These are phyloP conservation scores for Brachionus angularis DNA, from an alignment of 1,140 invertebrate species.

Conservation along the genomic window DNA sequence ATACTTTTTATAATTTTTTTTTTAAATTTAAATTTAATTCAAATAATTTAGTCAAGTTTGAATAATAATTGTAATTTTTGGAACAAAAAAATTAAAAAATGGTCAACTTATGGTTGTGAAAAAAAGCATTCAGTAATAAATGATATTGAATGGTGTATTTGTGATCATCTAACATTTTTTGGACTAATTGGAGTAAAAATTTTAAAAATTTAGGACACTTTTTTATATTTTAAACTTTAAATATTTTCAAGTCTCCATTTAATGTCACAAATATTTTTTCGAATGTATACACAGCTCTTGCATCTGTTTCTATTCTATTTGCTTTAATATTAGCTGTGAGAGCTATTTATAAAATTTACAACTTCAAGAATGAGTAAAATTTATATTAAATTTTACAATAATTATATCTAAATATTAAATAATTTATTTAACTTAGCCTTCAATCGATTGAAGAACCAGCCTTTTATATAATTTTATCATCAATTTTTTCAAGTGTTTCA, in stretches of 20 bases:
- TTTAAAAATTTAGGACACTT: neutral
- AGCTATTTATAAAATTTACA: neutral
- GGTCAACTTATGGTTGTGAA: neutral
- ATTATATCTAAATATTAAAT: no score
- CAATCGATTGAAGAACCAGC: neutral
- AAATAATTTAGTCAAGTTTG: neutral
- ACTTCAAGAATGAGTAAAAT: slow-evolving; percentile 16
- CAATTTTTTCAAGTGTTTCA: neutral
- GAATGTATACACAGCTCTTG: neutral
- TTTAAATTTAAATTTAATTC: no score
- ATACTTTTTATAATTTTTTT: no score
- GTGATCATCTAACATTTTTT: slow-evolving; percentile 19
- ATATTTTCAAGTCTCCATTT: neutral
- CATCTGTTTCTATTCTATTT: slow-evolving; percentile 19
- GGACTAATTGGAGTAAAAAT: slow-evolving; percentile 2
- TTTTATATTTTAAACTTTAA: neutral
- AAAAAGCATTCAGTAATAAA: neutral
- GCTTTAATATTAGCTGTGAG: neutral
- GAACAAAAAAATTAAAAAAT: slow-evolving; percentile 3
- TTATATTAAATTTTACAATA: no score
- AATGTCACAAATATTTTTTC: neutral
- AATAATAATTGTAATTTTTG: neutral
- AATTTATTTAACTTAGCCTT: neutral
- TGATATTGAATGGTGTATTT: slow-evolving; percentile 8
- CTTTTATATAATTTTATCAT: slow-evolving; percentile 1